Percentiles rank a stretch among this genome's conserved stretches.
Conservation (phyloP, 2,888 invertebrate genomes). For the Branchellion lobata region DNA sequence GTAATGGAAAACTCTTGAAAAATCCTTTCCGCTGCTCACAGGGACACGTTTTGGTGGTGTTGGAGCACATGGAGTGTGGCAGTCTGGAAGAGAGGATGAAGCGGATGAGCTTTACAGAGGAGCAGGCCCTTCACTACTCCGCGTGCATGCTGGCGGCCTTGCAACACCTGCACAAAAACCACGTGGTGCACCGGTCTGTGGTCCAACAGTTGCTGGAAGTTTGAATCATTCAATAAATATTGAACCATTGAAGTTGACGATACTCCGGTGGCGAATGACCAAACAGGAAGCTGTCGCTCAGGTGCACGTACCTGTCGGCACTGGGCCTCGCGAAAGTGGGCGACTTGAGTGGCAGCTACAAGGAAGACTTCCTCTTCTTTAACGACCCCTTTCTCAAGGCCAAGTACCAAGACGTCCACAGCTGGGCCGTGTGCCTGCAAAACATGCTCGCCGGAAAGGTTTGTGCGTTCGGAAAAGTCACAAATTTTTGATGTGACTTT, state of each 20-base stretch:
- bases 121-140: background rate
- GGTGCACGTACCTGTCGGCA: background rate
- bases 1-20: background rate
- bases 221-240: background rate
- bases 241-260: background rate
- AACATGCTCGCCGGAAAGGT: background rate
- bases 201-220: background rate
- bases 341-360: background rate
- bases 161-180: background rate
- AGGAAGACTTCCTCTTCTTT: background rate
- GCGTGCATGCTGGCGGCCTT: background rate
- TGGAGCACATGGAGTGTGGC: constrained; percentile 11
- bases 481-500: background rate
- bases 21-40: background rate
- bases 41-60: background rate
- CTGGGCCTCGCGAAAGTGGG: background rate
- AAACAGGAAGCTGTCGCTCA: constrained; percentile 1
- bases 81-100: background rate
- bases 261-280: background rate
- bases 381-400: background rate
- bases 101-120: background rate
- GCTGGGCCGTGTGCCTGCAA: constrained; percentile 8
- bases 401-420: background rate
- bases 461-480: background rate
- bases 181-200: background rate